phyloP scores from a whole-genome alignment of 1,140 invertebrate species.

The Drosophila teissieri region DNA sequence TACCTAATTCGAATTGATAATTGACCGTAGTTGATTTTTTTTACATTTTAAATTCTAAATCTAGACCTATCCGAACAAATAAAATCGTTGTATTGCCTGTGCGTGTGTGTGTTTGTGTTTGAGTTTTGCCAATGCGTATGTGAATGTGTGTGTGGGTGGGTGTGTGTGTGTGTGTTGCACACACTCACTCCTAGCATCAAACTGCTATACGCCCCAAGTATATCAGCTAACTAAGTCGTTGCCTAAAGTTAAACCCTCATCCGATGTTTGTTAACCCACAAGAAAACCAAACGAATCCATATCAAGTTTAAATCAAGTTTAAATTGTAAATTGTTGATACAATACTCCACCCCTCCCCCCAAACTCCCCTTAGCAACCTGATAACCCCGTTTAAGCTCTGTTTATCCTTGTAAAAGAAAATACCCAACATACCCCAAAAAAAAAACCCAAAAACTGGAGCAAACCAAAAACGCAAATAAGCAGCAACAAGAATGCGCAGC shows the following conservation, averaged over 20 bases:
- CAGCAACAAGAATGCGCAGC: conserved; percentile 30
- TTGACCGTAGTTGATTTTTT: conserved; percentile 27
- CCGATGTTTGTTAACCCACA: conserved; percentile 21
- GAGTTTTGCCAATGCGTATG: conserved; percentile 41
- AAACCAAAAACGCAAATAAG: conserved; percentile 11
- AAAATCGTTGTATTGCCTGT: conserved; percentile 46
- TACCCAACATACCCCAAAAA: conserved; percentile 8
- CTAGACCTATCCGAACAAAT: conserved; percentile 12
- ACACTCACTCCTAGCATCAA: conserved; percentile 35
- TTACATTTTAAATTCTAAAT: conserved; percentile 22
- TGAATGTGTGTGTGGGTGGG: conserved; percentile 28
- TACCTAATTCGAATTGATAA: conserved; percentile 26
- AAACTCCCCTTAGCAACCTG: conserved; percentile 4
- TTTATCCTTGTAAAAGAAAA: conserved; percentile 36
- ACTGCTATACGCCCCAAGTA: conserved; percentile 31
- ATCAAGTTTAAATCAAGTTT: conserved; percentile 25
- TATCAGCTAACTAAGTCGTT: conserved; percentile 39
- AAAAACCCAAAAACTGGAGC: background rate
- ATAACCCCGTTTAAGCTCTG: conserved; percentile 16
- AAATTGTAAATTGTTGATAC: conserved; percentile 42
- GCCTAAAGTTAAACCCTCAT: conserved; percentile 31
- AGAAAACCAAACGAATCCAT: conserved; percentile 15
- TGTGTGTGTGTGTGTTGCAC: conserved; percentile 20
- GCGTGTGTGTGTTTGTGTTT: conserved; percentile 51
- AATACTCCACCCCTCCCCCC: background rate